These are phyloP conservation scores for Strigamia transsilvanica DNA, from an alignment of 2,888 invertebrate genomes.

Conservation along the genomic window DNA sequence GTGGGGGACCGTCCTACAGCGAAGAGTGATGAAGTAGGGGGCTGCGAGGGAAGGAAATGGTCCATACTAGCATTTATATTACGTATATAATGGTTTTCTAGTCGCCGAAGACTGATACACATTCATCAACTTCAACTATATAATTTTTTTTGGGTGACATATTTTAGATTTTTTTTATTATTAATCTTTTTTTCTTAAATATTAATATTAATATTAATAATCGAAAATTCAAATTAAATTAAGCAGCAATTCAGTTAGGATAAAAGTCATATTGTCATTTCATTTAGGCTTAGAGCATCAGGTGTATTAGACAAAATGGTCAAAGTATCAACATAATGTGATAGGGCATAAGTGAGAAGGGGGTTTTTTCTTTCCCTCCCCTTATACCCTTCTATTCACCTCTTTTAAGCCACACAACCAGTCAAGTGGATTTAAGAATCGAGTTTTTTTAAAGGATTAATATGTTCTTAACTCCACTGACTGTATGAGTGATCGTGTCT, in stretches of 20 bases:
- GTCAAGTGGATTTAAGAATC: conserved; percentile 49
- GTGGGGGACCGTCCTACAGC: conserved; percentile 21
- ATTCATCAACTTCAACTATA: conserved; percentile 32
- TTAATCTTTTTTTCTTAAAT: not conserved
- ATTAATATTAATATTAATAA: not conserved
- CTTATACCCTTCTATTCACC: conserved; percentile 45
- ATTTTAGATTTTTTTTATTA: not conserved
- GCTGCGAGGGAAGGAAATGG: conserved; percentile 45
- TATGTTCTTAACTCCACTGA: conserved; percentile 48
- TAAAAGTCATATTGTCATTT: not conserved
- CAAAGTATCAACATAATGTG: conserved; percentile 27
- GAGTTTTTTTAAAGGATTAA: conserved; percentile 44
- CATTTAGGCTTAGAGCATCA: conserved; percentile 10
- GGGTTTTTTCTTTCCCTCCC: conserved; percentile 40
- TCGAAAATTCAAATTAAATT: not conserved
- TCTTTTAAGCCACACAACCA: conserved; percentile 49
- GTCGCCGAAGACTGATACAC: conserved; percentile 27
- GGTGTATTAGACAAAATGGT: conserved; percentile 33
- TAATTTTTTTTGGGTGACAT: not conserved
- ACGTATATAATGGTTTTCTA: conserved; percentile 32
- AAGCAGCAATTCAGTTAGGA: not conserved
- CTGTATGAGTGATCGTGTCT: conserved; percentile 48
- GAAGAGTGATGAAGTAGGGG: conserved; percentile 43
- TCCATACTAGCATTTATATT: conserved; percentile 48
- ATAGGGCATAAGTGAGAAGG: conserved; percentile 49